A percentile compares a stretch with the other conserved stretches of the same genome.
Conservation (phyloP, 2,888 invertebrate species). For the Norana najaformis region DNA sequence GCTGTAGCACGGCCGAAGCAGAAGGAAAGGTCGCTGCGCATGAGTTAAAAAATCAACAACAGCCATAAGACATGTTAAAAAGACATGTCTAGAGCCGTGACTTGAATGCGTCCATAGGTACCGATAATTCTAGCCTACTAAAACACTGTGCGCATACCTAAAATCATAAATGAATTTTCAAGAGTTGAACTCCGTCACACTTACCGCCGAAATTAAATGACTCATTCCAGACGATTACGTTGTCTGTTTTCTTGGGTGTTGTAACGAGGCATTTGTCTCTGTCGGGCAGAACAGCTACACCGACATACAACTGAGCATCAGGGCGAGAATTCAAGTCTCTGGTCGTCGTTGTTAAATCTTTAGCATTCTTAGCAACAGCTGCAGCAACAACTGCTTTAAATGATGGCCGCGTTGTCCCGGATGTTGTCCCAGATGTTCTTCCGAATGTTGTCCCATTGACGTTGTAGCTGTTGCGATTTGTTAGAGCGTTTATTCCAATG, state of each 20-base stretch:
- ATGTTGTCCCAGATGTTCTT: neutral
- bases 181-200: no score
- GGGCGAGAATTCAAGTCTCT: neutral
- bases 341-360: neutral
- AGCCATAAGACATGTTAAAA: no score
- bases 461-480: neutral
- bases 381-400: neutral
- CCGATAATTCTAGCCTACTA: neutral
- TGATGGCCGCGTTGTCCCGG: neutral
- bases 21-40: no score
- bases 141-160: no score
- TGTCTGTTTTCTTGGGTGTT: neutral
- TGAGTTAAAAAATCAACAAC: no score
- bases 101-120: no score
- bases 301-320: neutral
- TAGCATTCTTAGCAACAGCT: neutral
- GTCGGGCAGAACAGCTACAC: constrained; percentile 6
- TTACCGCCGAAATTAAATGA: constrained; percentile 8
- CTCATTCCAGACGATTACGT: constrained; percentile 13
- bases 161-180: no score
- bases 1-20: no score
- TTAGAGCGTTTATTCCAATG: neutral
- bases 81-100: no score
- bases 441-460: neutral
- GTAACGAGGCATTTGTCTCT: constrained; percentile 18